Evolutionary conservation across 2,797 vertebrate genomes (phyloP), one percentile per base, ranked within the genome.

Genomic region (Falco biarmicus): DNA sequence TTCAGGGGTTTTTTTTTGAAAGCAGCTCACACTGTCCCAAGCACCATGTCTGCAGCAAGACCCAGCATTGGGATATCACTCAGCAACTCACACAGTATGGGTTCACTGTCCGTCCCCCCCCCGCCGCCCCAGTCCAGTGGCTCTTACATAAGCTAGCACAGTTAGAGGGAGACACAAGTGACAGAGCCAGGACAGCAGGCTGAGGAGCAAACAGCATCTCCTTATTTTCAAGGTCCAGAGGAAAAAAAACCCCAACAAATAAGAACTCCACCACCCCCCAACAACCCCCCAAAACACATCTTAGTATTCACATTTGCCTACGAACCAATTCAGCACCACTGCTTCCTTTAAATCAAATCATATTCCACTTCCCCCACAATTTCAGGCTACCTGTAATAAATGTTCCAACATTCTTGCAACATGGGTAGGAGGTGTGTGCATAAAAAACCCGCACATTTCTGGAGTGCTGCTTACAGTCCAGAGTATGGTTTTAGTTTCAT

Each of bases 181-280:
- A 48, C 8, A 0, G 48, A 86, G 59, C 24, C 31, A 81, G 76
- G 57, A 84, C 2, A 45, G 2, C 9, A 2, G n/a, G 34, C n/a
- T 48, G 39, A 91, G 57, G 5, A 90, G 29, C 61, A 93, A 88
- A 83, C 5, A 65, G 51, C 61, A 84, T 26, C 53, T 88, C 45
- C 32, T 50, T 43, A 65, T 45, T 84, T 11, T 78, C 73, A 75
- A 79, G 2, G 12, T 37, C 45, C 57, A 76, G 15, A 20, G 24
- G 0, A 0, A 10, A 26, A 59, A 37, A 12, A 16, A 17, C 45
- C 19, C 10, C 29, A n/a, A 59, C 5, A 3, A 6, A 3, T 11
- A 51, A 39, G 22, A 7, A 31, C 2, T 31, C 17, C 6, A 19
- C 80, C 74, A 32, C 20, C 12, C 19, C 15, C 51, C 75, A 71